Evolutionary conservation across 2,888 invertebrate genomes (phyloP), one percentile per base, ranked within the genome.

Genomic region (Agrilus mali): DNA sequence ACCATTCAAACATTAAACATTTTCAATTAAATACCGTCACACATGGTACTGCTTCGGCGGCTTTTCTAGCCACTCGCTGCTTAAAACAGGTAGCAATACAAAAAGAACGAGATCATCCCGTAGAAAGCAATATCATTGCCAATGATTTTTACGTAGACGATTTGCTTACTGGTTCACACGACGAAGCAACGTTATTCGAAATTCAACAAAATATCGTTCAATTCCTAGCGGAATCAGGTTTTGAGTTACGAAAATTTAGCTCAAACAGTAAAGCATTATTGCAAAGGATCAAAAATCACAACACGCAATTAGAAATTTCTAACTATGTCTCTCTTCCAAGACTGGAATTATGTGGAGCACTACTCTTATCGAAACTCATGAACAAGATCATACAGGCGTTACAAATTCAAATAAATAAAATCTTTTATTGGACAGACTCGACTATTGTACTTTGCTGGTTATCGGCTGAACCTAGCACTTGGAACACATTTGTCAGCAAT

Each of bases 381-480:
- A 31, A 15, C 14, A 45, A 38, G 13, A 42, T 53, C 0, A 33
- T 36, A n/a, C 39, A 34, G 1, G 38, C 40, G 12, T 17, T 50
- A 3, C 22, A 40, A 6, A 14, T 47, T 1, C n/a, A 33, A 2
- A 17, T 44, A 13, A 22, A 40, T 2, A 13, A 42, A 22, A 36
- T 46, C 4, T 44, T 16, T 13, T 46, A 40, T 7, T 56, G 51
- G 53, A 51, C 53, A 4, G 59, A 60, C 43, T 58, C 56, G 0
- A 53, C 52, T 27, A 53, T 60, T 7, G 54, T 52, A 2, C 41
- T 60, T 2, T 47, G 48, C 31, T 60, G 58, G 57, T 42, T 57
- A 7, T 17, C 20, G 8, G 32, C 47, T 17, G 36, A 45, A 12
- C 48, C 53, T 31, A 20, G 33, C 14, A 27, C 42, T 7, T 53